A percentile compares a stretch with the other conserved stretches of the same genome.
Evolutionary conservation across 2,888 invertebrate genomes (phyloP).

Genomic region (Beris morrisii): DNA sequence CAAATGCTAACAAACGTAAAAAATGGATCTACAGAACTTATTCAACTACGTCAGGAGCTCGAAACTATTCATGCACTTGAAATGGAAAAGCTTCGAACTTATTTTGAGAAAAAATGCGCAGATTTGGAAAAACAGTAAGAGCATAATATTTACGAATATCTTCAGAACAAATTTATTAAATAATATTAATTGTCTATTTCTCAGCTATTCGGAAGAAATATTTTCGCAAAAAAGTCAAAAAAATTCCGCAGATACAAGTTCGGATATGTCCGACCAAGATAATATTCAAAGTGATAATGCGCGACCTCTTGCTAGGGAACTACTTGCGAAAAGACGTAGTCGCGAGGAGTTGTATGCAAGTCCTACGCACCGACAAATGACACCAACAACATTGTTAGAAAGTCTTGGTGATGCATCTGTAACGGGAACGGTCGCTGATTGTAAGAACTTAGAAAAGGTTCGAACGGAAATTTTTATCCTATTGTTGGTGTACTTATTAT

Average conservation of each 20-base stretch:
- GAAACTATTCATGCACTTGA: conserved; percentile 70
- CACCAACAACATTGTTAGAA: conserved; percentile 44
- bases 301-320: conserved; percentile 43
- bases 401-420: background rate
- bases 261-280: conserved; percentile 53
- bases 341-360: conserved; percentile 52
- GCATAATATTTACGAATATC: conserved; percentile 42
- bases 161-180: conserved; percentile 7
- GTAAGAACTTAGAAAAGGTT: background rate
- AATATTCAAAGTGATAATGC: conserved; percentile 48
- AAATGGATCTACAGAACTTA: conserved; percentile 62
- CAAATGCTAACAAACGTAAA: conserved; percentile 62
- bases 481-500: background rate
- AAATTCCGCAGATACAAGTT: conserved; percentile 56
- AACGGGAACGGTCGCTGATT: background rate
- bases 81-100: conserved; percentile 76
- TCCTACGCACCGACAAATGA: conserved; percentile 55
- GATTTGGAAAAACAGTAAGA: conserved; percentile 76
- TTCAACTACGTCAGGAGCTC: conserved; percentile 62
- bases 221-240: conserved; percentile 68
- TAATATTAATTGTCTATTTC: conserved; percentile 38
- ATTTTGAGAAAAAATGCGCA: conserved; percentile 78
- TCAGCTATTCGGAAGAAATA: conserved; percentile 67
- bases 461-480: too few relatives aligned
- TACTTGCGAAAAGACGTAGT: conserved; percentile 50